Evolutionary conservation across 2,888 invertebrate species (phyloP).

Genomic region (Odontocolon sp.): DNA sequence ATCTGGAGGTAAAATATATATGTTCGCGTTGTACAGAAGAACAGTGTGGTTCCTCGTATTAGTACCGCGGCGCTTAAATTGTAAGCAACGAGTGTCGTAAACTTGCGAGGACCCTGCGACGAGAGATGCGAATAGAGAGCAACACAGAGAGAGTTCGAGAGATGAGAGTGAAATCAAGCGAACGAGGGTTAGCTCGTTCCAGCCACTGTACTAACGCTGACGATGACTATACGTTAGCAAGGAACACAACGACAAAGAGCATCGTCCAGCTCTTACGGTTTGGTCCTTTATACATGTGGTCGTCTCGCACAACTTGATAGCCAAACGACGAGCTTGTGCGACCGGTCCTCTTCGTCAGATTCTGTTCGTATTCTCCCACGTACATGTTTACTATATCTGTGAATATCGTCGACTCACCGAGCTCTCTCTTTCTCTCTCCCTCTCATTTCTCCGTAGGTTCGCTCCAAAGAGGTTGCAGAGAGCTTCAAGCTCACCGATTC

Average conservation of each 20-base stretch:
- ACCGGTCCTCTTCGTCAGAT: not conserved
- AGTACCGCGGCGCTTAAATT: not conserved
- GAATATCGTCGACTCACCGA: not conserved
- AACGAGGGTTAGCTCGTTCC: not conserved
- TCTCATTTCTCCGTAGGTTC: no score
- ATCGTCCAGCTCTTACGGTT: slow-evolving; percentile 33
- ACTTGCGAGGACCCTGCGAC: not conserved
- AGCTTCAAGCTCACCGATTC: slow-evolving; percentile 33
- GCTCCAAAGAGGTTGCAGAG: slow-evolving; percentile 1
- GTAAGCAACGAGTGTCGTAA: slow-evolving; percentile 17
- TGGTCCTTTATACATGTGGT: not conserved
- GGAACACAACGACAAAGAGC: slow-evolving; percentile 16
- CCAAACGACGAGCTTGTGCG: slow-evolving; percentile 1
- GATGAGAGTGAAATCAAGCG: slow-evolving; percentile 32
- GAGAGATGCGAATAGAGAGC: not conserved
- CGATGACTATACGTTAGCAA: not conserved
- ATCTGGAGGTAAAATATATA: no score
- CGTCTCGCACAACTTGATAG: slow-evolving; percentile 22
- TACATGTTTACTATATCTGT: not conserved
- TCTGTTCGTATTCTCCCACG: not conserved
- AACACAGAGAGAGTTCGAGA: not conserved
- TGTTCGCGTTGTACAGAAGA: not conserved
- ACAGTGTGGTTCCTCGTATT: not conserved
- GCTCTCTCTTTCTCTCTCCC: no score
- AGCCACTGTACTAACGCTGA: not conserved